Percentiles rank a stretch among this genome's conserved stretches.
Conservation (phyloP, 2,888 invertebrate species). For the Drosophila kanekoi region DNA sequence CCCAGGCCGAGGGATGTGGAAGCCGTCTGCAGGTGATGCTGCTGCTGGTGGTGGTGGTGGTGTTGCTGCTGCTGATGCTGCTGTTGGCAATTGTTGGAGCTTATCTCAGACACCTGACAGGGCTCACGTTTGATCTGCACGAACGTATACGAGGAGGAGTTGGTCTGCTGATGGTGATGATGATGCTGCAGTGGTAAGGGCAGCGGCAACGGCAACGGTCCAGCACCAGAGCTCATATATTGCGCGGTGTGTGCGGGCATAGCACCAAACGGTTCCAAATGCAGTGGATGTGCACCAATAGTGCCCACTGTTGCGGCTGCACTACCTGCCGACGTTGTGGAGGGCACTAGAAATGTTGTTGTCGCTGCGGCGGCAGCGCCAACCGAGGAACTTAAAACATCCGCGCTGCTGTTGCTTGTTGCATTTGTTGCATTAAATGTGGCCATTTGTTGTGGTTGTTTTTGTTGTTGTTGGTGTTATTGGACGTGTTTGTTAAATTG, state of each 20-base stretch:
- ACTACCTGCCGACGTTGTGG: conserved; percentile 55
- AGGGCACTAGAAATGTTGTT: conserved; percentile 77
- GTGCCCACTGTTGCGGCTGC: conserved; percentile 23
- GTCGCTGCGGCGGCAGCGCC: conserved; percentile 64
- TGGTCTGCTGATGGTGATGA: conserved; percentile 76
- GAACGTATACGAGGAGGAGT: conserved; percentile 82
- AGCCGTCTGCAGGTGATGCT: conserved; percentile 65
- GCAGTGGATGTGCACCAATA: conserved; percentile 50
- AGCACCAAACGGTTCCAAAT: conserved; percentile 75
- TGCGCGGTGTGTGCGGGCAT: conserved; percentile 64
- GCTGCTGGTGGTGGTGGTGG: conserved; percentile 59
- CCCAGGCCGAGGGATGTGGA: conserved; percentile 60
- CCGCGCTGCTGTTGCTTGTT: conserved; percentile 63
- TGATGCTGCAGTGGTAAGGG: conserved; percentile 42
- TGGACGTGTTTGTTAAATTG: conserved; percentile 16
- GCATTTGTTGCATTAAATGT: conserved; percentile 72
- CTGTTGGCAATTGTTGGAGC: conserved; percentile 83
- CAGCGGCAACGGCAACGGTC: conserved; percentile 29
- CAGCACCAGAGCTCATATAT: conserved; percentile 65
- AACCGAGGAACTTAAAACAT: conserved; percentile 75
- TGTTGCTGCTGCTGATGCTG: conserved; percentile 68
- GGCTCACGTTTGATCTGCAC: conserved; percentile 85
- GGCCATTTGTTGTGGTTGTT: conserved; percentile 73
- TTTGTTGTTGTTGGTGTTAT: conserved; percentile 13
- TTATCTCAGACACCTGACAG: conserved; percentile 85